Percentiles rank a stretch among this genome's conserved stretches.
Evolutionary conservation across 2,797 vertebrate species (phyloP).

Genomic region (Falco concolor): DNA sequence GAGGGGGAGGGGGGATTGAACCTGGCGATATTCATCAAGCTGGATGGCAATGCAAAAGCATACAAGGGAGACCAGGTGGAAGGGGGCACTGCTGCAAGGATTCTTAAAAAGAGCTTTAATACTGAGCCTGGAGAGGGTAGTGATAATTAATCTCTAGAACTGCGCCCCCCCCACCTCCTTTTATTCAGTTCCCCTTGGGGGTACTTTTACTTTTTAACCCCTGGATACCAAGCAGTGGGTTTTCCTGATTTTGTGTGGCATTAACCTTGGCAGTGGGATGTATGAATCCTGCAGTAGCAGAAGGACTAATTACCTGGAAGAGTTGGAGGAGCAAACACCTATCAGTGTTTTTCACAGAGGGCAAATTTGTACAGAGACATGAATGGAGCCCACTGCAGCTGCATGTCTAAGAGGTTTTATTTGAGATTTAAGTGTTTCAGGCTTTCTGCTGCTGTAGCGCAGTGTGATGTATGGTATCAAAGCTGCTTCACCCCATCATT

Average conservation of each 20-base stretch:
- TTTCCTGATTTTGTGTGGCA: slow-evolving; percentile 12
- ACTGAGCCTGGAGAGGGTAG: neutral
- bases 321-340: slow-evolving; percentile 19
- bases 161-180: neutral
- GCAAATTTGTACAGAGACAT: neutral
- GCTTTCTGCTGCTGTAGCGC: neutral
- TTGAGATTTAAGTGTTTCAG: neutral
- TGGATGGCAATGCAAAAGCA: neutral
- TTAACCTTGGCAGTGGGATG: neutral
- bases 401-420: neutral
- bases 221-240: neutral
- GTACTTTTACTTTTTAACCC: neutral
- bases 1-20: accelerated
- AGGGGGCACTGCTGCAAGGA: neutral
- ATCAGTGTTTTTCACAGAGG: neutral
- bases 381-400: neutral
- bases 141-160: slow-evolving; percentile 33
- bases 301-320: slow-evolving; percentile 53
- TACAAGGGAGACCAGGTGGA: neutral
- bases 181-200: neutral
- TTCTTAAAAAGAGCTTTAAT: neutral
- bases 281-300: neutral
- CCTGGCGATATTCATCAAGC: neutral
- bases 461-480: neutral
- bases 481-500: neutral